Conservation (phyloP, 2,113 vertebrate genomes). For the Copsychus sechellarum region DNA sequence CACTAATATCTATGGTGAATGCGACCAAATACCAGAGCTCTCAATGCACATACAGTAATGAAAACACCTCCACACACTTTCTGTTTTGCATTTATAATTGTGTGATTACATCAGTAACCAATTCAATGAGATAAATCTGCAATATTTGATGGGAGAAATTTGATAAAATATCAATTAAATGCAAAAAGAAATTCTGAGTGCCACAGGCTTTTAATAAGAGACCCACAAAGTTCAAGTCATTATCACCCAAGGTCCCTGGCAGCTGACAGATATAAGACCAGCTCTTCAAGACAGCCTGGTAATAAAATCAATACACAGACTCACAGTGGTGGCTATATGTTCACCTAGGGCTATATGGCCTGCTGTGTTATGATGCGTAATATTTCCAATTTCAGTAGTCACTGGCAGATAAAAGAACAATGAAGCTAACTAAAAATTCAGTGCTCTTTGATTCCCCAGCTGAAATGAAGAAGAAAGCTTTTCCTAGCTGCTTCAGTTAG, state of each 20-base stretch:
- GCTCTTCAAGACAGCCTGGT: not conserved
- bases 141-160: not conserved
- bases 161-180: not conserved
- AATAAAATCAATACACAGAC: slow-evolving; percentile 20
- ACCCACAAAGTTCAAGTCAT: not conserved
- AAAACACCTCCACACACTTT: not conserved
- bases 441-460: not conserved
- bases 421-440: not conserved
- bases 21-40: not conserved
- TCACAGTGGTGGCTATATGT: not conserved
- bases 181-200: not conserved
- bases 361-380: not conserved
- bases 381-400: not conserved
- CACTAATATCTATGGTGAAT: fast-evolving
- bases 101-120: not conserved
- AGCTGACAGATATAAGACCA: not conserved
- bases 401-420: not conserved
- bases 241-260: not conserved
- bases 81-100: not conserved
- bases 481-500: not conserved
- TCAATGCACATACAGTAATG: not conserved
- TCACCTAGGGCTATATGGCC: not conserved
- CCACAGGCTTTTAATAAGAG: not conserved
- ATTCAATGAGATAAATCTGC: not conserved
- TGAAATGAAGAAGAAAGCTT: not conserved